Evolutionary conservation across 2,888 invertebrate species (phyloP).

Genomic region (Gymnosoma rotundatum): DNA sequence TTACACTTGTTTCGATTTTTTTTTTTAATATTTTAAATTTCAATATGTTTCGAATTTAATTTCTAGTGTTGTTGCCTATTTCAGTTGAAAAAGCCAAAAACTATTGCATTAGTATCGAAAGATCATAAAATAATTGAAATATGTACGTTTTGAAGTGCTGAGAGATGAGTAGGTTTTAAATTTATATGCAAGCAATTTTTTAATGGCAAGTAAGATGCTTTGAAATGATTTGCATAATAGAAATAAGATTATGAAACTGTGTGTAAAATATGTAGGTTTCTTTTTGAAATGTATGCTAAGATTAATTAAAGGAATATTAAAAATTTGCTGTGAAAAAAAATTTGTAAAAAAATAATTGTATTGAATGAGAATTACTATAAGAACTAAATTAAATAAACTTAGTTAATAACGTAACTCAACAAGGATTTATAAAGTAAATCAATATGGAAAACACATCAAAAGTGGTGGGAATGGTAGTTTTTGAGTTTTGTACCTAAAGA

Average conservation of each 20-base stretch:
- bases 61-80: slow-evolving; percentile 3
- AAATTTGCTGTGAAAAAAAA: not conserved
- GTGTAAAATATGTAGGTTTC: not conserved
- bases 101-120: slow-evolving; percentile 50
- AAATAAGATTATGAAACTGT: slow-evolving; percentile 30
- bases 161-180: slow-evolving; percentile 41
- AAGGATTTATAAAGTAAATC: no score
- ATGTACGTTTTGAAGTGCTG: slow-evolving; percentile 37
- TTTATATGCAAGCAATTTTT: slow-evolving; percentile 1
- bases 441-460: no score
- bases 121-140: slow-evolving; percentile 63
- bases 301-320: not conserved
- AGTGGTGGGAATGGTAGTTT: no score
- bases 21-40: slow-evolving; percentile 11
- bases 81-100: slow-evolving; percentile 20
- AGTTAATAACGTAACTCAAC: no score
- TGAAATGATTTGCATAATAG: slow-evolving; percentile 51
- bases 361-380: no score
- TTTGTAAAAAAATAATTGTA: not conserved
- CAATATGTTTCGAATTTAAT: slow-evolving; percentile 8
- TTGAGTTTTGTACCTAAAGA: no score
- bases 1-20: slow-evolving; percentile 32
- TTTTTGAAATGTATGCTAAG: not conserved
- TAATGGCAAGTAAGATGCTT: not conserved
- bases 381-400: no score